A percentile compares a stretch with the other conserved stretches of the same genome.
These are phyloP conservation scores for Tokudaia tokunoshimensis DNA, from an alignment of 2,797 vertebrate genomes.

Conservation along the genomic window DNA sequence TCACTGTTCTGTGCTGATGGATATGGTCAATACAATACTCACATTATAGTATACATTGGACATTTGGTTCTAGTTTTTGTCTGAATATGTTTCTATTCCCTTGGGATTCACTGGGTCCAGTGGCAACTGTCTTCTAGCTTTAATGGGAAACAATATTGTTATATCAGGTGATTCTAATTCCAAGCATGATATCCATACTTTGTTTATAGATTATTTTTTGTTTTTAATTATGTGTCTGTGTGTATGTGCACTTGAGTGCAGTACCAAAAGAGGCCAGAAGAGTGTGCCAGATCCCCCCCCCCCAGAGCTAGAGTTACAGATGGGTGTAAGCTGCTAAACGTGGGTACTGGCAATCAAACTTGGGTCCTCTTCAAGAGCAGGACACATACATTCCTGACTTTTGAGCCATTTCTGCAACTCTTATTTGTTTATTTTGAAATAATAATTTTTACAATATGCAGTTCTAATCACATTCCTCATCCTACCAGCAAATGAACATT, in stretches of 20 bases:
- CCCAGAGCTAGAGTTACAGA: background rate
- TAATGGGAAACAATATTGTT: slow-evolving; percentile 43
- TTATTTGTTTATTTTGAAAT: slow-evolving; percentile 62
- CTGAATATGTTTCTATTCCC: slow-evolving; percentile 50
- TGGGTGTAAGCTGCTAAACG: background rate
- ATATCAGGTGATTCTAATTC: slow-evolving; percentile 58
- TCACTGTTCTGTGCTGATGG: background rate
- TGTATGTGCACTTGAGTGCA: background rate
- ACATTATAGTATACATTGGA: slow-evolving; percentile 11
- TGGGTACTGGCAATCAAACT: background rate
- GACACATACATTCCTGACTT: background rate
- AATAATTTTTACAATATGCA: slow-evolving; percentile 46
- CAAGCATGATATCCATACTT: slow-evolving; percentile 13
- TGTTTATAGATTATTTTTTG: slow-evolving; percentile 42
- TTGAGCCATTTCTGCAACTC: background rate
- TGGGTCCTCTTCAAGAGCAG: background rate
- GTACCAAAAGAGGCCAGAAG: background rate
- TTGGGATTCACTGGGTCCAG: slow-evolving; percentile 25
- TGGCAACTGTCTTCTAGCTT: slow-evolving; percentile 26
- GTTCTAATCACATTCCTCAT: slow-evolving; percentile 49
- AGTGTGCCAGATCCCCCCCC: no score
- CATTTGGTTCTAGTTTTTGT: slow-evolving; percentile 24
- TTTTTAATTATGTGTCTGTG: background rate
- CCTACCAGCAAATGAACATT: slow-evolving; percentile 58
- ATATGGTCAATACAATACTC: background rate